Evolutionary conservation across 1,140 invertebrate species (phyloP), one percentile per base, ranked within the genome.

Genomic region (Pissodes strobi): DNA sequence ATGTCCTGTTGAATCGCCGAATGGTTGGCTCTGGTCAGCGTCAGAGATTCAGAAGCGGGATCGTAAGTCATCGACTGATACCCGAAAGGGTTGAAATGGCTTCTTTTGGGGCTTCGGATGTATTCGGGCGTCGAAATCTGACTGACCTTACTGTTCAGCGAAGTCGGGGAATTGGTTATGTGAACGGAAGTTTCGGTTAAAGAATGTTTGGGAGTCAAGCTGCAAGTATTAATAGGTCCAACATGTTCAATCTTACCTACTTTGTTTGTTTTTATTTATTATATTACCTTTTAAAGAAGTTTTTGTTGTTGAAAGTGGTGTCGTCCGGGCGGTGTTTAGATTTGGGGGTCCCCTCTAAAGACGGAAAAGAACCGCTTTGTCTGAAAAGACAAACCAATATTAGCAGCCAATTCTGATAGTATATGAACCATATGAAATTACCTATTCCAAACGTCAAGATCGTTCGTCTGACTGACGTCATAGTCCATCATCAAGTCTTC

Each of bases 401-500:
- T 43, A 8, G 8, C 9, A 13, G 4, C 9, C 10, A 3, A 10
- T 25, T 38, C 0, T 38, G 9, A 0, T 18, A 19, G 19, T 13
- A 51, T 39, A 43, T 15, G n/a, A 52, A 64, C 2, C n/a, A n/a
- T n/a, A n/a, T n/a, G n/a, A n/a, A n/a, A n/a, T 64, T 81, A 88
- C 86, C 86, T 86, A 69, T 88, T 86, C 67, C 85, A 84, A 74
- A 89, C 87, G 52, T 88, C 85, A 53, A 80, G 78, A 23, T 88
- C 87, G 72, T 88, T 90, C 18, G 19, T 38, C 1, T 46, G 18
- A 72, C 86, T 88, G 18, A 85, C 79, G 63, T 92, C 89, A 69
- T 88, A 91, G 79, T 92, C 90, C 82, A 91, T 85, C 87, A 92
- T 92, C 25, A 92, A 82, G 78, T 92, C 90, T 72, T 92, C 90